Percentiles rank a stretch among this genome's conserved stretches.
These are phyloP conservation scores for Enoplosus armatus DNA, from an alignment of 2,797 vertebrate species.

Conservation along the genomic window DNA sequence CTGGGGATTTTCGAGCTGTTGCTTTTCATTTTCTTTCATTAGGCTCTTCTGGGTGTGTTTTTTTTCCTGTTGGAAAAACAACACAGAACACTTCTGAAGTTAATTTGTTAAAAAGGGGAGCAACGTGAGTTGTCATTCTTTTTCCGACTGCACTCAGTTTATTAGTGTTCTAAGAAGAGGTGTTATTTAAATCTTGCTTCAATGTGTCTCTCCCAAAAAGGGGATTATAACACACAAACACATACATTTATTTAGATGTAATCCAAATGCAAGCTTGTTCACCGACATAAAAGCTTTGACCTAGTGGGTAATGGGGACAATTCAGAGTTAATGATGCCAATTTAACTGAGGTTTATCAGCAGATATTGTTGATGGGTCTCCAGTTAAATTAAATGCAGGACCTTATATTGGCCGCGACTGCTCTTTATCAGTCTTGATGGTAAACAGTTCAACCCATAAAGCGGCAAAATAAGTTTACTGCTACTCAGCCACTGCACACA, in stretches of 20 bases:
- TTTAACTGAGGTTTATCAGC: constrained; percentile 65
- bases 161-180: constrained; percentile 57
- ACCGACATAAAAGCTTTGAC: constrained; percentile 66
- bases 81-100: constrained; percentile 59
- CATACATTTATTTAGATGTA: constrained; percentile 45
- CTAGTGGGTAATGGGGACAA: constrained; percentile 66
- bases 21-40: constrained; percentile 77
- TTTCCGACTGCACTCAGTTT: constrained; percentile 53
- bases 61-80: constrained; percentile 56
- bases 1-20: constrained; percentile 56
- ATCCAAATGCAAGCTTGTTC: constrained; percentile 55
- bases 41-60: constrained; percentile 51
- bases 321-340: constrained; percentile 57
- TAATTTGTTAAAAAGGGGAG: constrained; percentile 65
- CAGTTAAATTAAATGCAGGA: constrained; percentile 47
- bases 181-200: constrained; percentile 59
- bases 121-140: constrained; percentile 39
- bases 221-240: constrained; percentile 41
- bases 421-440: constrained; percentile 33
- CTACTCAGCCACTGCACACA: constrained; percentile 4
- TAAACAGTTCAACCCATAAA: constrained; percentile 42
- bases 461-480: constrained; percentile 37
- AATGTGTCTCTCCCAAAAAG: constrained; percentile 46
- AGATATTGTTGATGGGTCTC: constrained; percentile 46
- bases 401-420: constrained; percentile 33